phyloP scores from a whole-genome alignment of 2,797 vertebrate genomes.

The Momotus momota region DNA sequence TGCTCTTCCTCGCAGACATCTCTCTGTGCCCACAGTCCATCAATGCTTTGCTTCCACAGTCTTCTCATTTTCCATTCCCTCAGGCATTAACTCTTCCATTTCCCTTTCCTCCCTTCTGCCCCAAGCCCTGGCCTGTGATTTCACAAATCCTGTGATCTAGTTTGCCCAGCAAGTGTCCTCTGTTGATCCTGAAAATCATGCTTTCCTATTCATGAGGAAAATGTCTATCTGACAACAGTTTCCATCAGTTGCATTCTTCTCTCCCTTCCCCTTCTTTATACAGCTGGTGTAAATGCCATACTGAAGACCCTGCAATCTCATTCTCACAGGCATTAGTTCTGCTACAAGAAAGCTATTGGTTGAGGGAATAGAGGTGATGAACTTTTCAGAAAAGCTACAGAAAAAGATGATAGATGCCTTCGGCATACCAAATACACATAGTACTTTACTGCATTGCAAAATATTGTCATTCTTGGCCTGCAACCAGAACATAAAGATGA shows the following conservation, averaged over 20 bases:
- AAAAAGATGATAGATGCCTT: slow-evolving; percentile 25
- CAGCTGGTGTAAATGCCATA: background rate
- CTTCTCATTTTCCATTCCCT: background rate
- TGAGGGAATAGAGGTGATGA: slow-evolving; percentile 57
- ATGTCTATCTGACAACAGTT: background rate
- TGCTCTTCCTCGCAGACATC: background rate
- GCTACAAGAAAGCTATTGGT: slow-evolving; percentile 13
- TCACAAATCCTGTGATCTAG: background rate
- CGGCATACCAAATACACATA: slow-evolving; percentile 20
- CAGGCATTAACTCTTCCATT: background rate
- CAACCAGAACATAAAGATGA: background rate
- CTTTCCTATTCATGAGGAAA: background rate
- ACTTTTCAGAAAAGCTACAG: slow-evolving; percentile 50
- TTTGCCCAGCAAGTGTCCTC: background rate
- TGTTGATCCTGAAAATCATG: background rate
- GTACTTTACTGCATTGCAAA: background rate
- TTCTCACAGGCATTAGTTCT: slow-evolving; percentile 42
- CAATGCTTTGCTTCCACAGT: background rate
- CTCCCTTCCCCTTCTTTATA: background rate
- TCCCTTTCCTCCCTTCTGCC: background rate
- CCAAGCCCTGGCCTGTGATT: background rate
- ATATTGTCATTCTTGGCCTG: fast-evolving
- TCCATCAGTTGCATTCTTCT: background rate
- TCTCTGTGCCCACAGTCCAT: background rate
- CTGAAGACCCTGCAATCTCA: background rate